Conservation (phyloP, 2,113 vertebrate genomes). For the Ploceus nigricollis region DNA sequence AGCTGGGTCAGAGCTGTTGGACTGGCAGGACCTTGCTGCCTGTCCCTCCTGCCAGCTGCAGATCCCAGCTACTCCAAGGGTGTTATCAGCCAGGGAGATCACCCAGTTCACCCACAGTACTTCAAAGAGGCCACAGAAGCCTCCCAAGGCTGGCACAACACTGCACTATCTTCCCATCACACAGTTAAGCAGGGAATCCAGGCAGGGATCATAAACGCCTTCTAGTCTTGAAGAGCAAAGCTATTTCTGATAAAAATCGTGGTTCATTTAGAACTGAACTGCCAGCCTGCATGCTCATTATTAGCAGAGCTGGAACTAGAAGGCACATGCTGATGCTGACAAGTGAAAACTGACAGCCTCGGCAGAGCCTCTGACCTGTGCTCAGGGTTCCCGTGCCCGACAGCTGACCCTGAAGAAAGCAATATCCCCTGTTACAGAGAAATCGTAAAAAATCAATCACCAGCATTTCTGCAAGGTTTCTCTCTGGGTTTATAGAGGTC, state of each 20-base stretch:
- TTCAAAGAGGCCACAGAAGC: neutral
- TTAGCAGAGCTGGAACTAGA: neutral
- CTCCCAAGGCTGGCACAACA: neutral
- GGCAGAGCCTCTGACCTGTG: neutral
- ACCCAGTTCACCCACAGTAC: neutral
- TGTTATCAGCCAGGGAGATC: neutral
- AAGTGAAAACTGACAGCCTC: neutral
- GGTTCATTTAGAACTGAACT: neutral
- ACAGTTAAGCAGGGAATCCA: neutral
- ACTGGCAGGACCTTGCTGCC: neutral
- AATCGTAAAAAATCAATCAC: neutral
- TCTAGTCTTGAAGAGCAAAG: neutral
- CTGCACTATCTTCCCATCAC: neutral
- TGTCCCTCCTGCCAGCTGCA: neutral
- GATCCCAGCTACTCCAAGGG: neutral
- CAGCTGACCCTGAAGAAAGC: neutral
- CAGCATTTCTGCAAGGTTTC: neutral
- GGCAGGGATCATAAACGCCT: neutral
- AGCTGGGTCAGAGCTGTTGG: neutral
- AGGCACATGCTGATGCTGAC: neutral
- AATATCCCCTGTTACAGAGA: neutral
- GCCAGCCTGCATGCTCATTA: neutral
- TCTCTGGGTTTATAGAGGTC: neutral
- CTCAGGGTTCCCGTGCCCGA: accelerated
- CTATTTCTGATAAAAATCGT: neutral